phyloP scores from a whole-genome alignment of 2,797 vertebrate species.

The Phalloptychus januarius region DNA sequence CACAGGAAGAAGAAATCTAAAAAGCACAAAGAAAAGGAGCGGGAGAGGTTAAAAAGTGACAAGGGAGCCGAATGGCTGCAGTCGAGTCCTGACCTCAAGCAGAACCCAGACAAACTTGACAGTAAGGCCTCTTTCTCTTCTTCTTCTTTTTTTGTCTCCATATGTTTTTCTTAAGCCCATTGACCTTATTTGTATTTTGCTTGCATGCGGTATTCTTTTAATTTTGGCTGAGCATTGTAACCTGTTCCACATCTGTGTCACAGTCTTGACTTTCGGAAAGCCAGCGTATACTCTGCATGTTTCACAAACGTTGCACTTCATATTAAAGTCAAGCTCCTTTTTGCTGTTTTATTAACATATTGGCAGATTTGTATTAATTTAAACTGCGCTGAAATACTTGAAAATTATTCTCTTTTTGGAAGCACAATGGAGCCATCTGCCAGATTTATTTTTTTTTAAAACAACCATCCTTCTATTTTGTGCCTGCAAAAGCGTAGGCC shows the following conservation, averaged over 20 bases:
- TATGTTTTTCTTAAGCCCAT: not conserved
- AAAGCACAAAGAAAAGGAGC: constrained; percentile 84
- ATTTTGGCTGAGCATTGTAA: constrained; percentile 1
- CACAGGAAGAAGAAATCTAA: constrained; percentile 83
- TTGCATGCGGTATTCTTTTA: not conserved
- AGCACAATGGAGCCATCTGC: too few relatives aligned
- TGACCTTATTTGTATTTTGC: not conserved
- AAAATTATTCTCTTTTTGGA: too few relatives aligned
- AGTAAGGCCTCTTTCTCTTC: constrained; percentile 57
- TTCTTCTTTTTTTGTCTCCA: not conserved
- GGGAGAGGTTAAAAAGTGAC: constrained; percentile 74
- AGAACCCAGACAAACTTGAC: constrained; percentile 70
- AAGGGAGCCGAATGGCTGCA: constrained; percentile 61
- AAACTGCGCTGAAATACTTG: too few relatives aligned
- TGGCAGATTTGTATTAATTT: too few relatives aligned
- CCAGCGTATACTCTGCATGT: too few relatives aligned
- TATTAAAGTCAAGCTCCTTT: too few relatives aligned
- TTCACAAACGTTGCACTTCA: too few relatives aligned
- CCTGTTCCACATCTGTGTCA: not conserved
- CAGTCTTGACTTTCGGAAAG: too few relatives aligned
- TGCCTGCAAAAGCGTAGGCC: too few relatives aligned
- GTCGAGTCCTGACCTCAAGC: constrained; percentile 75
- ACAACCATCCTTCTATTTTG: too few relatives aligned
- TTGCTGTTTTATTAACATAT: too few relatives aligned
- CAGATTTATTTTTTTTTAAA: too few relatives aligned